Percentiles rank a stretch among this genome's conserved stretches.
Conservation (phyloP, 2,797 vertebrate species). For the Alcedo quadribrachys region DNA sequence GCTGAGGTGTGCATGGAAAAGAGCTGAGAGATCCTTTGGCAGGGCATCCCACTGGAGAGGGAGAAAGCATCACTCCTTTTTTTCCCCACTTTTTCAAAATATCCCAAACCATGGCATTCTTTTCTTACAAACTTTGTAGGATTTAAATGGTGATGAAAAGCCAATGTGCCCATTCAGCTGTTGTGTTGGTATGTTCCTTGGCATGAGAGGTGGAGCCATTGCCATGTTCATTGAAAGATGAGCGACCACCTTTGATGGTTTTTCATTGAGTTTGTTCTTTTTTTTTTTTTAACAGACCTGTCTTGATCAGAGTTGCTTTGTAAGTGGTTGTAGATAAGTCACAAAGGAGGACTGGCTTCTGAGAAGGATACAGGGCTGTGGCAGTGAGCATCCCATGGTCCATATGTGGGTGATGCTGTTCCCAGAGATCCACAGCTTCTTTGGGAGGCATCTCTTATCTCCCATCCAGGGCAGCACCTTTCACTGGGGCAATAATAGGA, state of each 20-base stretch:
- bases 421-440: background rate
- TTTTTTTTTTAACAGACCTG: background rate
- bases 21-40: background rate
- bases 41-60: background rate
- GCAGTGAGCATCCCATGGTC: background rate
- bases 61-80: background rate
- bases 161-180: background rate
- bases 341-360: background rate
- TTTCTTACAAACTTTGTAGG: background rate
- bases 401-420: background rate
- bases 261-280: background rate
- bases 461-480: background rate
- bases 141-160: background rate
- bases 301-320: rapidly evolving
- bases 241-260: rapidly evolving
- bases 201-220: background rate
- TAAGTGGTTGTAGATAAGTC: rapidly evolving
- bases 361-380: background rate
- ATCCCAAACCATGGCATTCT: background rate
- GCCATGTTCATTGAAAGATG: background rate
- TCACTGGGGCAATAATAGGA: background rate
- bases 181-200: background rate
- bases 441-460: background rate
- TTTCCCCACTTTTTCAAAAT: background rate
- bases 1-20: background rate